Evolutionary conservation across 2,888 invertebrate species (phyloP), one percentile per base, ranked within the genome.

Genomic region (Tryphoninae sp.): DNA sequence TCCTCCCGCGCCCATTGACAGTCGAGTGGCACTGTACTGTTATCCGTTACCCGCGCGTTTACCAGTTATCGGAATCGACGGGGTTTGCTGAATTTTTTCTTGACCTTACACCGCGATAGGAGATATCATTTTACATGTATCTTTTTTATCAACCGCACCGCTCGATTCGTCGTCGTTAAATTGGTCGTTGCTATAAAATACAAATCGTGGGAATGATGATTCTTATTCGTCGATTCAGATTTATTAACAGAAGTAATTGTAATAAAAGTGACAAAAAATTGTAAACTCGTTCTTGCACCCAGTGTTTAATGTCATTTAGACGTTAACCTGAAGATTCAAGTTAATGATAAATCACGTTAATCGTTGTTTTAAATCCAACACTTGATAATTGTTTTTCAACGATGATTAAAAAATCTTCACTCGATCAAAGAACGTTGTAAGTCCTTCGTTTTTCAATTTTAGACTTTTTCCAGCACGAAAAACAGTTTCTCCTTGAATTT

Each of bases 21-120:
- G 8, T 68, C 53, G 68, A 19, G 23, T 67, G 53, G 16, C 55
- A 19, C 55, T 55, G 55, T 19, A 19, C 8, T 19, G 55, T 6
- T 6, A 19, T 16, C 9, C 19, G 53, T 16, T 53, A 53, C 33
- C 33, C 33, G 33, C 33, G 33, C 33, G 33, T 33, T 33, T 33
- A 33, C 33, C 33, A 33, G 7, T 33, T 33, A 33, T 33, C 33
- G 33, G 33, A 33, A 33, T 33, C 33, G 33, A 33, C 33, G 33
- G 33, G 0, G 6, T 55, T 55, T 22, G n/a, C 16, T 22, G n/a
- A 4, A 16, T 55, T 8, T 13, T 6, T 55, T 55, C 6, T 55
- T 55, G 2, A 33, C 33, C 16, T 55, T 55, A 8, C 4, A 1
- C 22, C 16, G 16, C 7, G 6, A 51, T 13, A 51, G 3, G 51